Conservation (phyloP, 1,140 invertebrate species). For the Batillaria attramentaria region DNA sequence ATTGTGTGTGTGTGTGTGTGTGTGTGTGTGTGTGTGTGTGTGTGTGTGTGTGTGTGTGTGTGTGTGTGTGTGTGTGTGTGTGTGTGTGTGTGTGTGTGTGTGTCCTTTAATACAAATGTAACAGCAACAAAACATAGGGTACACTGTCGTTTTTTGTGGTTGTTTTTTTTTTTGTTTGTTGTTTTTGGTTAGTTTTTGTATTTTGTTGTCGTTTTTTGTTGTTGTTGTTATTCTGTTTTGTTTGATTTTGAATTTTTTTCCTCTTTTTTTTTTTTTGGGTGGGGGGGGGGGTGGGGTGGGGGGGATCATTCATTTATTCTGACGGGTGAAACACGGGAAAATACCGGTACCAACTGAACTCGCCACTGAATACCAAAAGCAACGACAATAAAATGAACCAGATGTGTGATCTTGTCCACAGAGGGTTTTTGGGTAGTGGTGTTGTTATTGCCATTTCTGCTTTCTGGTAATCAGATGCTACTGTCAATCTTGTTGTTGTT, state of each 20-base stretch:
- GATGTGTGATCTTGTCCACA: too few relatives aligned
- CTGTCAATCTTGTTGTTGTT: too few relatives aligned
- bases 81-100: not conserved
- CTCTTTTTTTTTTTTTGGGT: not conserved
- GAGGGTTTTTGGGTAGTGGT: too few relatives aligned
- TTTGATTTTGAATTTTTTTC: not conserved
- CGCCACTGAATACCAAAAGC: too few relatives aligned
- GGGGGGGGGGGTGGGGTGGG: too few relatives aligned
- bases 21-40: not conserved
- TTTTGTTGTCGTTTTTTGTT: not conserved
- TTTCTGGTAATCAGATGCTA: too few relatives aligned
- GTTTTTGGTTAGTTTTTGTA: not conserved
- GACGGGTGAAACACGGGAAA: too few relatives aligned
- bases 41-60: not conserved
- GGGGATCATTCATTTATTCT: too few relatives aligned
- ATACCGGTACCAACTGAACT: too few relatives aligned
- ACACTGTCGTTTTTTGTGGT: not conserved
- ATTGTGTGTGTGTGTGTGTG: not conserved
- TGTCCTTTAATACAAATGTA: not conserved
- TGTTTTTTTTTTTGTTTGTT: not conserved
- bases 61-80: not conserved
- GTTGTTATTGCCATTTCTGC: too few relatives aligned
- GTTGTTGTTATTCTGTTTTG: not conserved
- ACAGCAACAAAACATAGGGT: not conserved
- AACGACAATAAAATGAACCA: too few relatives aligned